Percentiles rank a stretch among this genome's conserved stretches.
These are phyloP conservation scores for Tricholaema leucomelas DNA, from an alignment of 2,113 vertebrate species.

Conservation along the genomic window DNA sequence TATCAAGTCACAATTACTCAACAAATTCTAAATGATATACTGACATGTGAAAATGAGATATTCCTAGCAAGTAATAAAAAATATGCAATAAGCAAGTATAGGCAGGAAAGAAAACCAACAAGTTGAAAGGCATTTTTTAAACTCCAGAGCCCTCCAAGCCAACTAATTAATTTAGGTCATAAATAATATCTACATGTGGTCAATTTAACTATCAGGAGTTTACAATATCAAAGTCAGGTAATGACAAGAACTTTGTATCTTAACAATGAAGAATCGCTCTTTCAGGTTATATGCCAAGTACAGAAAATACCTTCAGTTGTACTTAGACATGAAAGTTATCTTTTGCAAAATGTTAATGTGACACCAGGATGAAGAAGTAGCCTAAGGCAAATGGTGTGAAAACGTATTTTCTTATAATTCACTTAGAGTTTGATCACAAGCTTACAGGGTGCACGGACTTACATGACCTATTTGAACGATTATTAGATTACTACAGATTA, in stretches of 20 bases:
- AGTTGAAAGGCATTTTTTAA: background rate
- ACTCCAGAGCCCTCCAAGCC: background rate
- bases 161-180: constrained; percentile 8
- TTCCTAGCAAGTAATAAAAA: background rate
- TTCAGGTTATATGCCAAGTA: constrained; percentile 12
- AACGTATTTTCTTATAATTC: constrained; percentile 18
- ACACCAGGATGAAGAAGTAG: background rate
- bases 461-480: background rate
- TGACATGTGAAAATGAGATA: background rate
- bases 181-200: constrained; percentile 1
- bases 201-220: constrained; percentile 27
- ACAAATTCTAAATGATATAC: background rate
- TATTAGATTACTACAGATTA: background rate
- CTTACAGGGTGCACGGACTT: background rate
- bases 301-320: background rate
- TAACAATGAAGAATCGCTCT: background rate
- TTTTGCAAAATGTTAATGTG: background rate
- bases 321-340: background rate
- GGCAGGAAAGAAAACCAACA: background rate
- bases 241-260: background rate
- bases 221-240: constrained; percentile 22
- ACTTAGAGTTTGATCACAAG: background rate
- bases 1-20: background rate
- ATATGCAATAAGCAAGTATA: constrained; percentile 14
- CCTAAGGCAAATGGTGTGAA: background rate